Evolutionary conservation across 2,888 invertebrate genomes (phyloP).

Genomic region (Cephalotes varians): DNA sequence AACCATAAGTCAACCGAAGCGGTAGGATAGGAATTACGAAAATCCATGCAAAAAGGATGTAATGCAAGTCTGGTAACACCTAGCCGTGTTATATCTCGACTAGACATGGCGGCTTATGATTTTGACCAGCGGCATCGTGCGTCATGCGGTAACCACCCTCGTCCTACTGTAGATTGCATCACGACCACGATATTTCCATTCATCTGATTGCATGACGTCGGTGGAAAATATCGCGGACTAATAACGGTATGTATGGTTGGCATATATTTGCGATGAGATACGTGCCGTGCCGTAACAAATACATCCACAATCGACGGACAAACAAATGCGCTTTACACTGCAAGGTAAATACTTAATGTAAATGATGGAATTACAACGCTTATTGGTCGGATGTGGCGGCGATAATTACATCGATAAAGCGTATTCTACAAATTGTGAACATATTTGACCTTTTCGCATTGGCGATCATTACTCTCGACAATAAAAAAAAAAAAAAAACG

Average conservation of each 20-base stretch:
- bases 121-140: constrained; percentile 60
- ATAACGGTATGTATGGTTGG: constrained; percentile 28
- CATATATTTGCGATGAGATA: constrained; percentile 42
- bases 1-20: constrained; percentile 32
- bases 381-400: not conserved
- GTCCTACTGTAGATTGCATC: constrained; percentile 49
- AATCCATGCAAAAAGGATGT: constrained; percentile 35
- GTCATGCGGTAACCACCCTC: constrained; percentile 56
- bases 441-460: not conserved
- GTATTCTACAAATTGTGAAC: constrained; percentile 11
- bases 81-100: constrained; percentile 67
- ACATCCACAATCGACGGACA: constrained; percentile 34
- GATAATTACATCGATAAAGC: constrained; percentile 45
- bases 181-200: constrained; percentile 49
- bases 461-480: not conserved
- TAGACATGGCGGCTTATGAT: constrained; percentile 71
- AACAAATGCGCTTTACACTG: constrained; percentile 42
- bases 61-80: constrained; percentile 57
- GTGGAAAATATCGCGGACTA: constrained; percentile 50
- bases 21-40: constrained; percentile 30
- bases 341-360: constrained; percentile 45
- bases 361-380: constrained; percentile 48
- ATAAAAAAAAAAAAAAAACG: not conserved
- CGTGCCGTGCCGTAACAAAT: constrained; percentile 23
- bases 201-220: constrained; percentile 49